Base-by-base conservation (phyloP, 2,888 invertebrate genomes). In the Noctua fimbriata region DNA sequence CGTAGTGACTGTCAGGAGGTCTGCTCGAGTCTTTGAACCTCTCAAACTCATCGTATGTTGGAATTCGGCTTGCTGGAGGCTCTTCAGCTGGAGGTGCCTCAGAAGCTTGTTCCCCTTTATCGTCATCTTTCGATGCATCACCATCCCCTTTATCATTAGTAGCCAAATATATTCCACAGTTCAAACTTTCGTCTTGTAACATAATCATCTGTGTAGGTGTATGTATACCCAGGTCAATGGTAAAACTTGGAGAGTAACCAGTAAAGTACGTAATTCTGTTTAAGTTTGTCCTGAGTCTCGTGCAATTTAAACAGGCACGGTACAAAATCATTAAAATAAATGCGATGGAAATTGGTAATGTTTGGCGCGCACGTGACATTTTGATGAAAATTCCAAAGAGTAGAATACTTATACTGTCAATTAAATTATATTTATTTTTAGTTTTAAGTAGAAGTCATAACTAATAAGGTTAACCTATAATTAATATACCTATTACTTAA, bases 1-100 rank as follows among this genome's bases (percentile, higher is more conserved):
- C 89, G 41, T 93, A 92, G 73, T 94, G 93, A 32, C 92, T 93
- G 12, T 94, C 94, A 24, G 93, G 92, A 5, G 93, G 94, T 85
- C 94, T 89, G 66, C 88, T 93, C 0, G 89, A 89, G 72, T 94
- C 89, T 69, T 87, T 91, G 63, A 90, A 93, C 47, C 93, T 86
- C 2, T 88, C 92, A 66, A 87, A 93, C 73, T 93, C 91, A 82
- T 94, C 90, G 58, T 93, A 94, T 0, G 93, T 93, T 12, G 92
- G 92, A 55, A 94, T 93, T 10, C 93, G 85, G 41, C 85, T 88
- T 47, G 32, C 36, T 28, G 77, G 81, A 2, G 79, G 55, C 1
- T 82, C 73, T 21, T 66, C 69, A 1, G 44, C 36, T 9, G 76
- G 47, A 58, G 66, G 0, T 49, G 55, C 67, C 24, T 69, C 73